These are phyloP conservation scores for Pongo abelii DNA, from an alignment of 2,113 vertebrate species.

Conservation along the genomic window DNA sequence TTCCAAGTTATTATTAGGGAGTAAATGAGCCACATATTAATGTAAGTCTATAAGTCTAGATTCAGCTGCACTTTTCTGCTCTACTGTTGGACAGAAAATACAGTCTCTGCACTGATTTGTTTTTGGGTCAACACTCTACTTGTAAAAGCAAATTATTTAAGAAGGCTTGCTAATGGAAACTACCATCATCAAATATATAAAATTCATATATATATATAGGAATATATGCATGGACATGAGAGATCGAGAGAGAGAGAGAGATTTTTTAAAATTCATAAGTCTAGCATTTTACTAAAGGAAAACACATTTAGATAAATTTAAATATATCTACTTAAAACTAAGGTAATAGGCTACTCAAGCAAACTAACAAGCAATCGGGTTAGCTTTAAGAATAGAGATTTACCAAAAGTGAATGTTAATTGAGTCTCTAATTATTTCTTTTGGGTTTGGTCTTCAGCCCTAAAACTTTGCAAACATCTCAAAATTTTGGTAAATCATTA, in stretches of 20 bases:
- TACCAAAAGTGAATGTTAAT: slow-evolving; percentile 58
- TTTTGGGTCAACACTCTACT: neutral
- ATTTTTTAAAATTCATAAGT: neutral
- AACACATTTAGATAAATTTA: slow-evolving; percentile 54
- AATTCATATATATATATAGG: neutral
- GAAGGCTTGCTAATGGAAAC: neutral
- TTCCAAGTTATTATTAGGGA: neutral
- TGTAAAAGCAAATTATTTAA: slow-evolving; percentile 58
- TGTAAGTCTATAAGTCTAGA: neutral
- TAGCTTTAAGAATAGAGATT: slow-evolving; percentile 59
- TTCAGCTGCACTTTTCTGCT: neutral
- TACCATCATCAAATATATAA: slow-evolving; percentile 46
- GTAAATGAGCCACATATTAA: slow-evolving; percentile 2
- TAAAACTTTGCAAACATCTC: neutral
- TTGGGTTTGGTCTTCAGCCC: neutral
- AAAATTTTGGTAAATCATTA: slow-evolving; percentile 27
- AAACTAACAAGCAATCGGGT: slow-evolving; percentile 42
- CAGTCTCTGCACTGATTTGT: slow-evolving; percentile 16
- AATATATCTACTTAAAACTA: slow-evolving; percentile 38
- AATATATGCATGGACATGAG: no score
- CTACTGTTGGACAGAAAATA: neutral
- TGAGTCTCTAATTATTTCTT: slow-evolving; percentile 29
- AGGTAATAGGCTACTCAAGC: slow-evolving; percentile 56
- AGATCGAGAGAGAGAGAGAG: no score
- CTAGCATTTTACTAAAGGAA: slow-evolving; percentile 58